Evolutionary conservation across 2,113 vertebrate genomes (phyloP), one percentile per base, ranked within the genome.

Genomic region (Cygnus atratus): DNA sequence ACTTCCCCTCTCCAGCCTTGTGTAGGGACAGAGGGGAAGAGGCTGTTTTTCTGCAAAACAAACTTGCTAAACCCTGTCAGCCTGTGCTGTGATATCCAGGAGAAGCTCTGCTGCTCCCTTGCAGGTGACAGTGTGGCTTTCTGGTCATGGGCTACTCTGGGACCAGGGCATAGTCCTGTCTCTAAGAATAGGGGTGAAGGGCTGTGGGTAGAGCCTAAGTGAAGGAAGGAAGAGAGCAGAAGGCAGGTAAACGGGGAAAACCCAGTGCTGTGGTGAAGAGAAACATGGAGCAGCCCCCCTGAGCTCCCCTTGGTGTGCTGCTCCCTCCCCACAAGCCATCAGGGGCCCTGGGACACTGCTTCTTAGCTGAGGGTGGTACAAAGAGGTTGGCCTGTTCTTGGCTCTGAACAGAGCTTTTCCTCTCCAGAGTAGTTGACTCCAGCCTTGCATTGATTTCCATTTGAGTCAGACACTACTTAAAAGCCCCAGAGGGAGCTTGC

Each of bases 401-500:
- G 52, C 48, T 16, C 22, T 52, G 84, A 50, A 15, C 33, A 2
- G 4, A 46, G 83, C 1, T 85, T 84, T 89, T 54, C 55, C 58
- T 46, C 92, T 85, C 83, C 3, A 11, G 77, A 92, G 80, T 14
- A 37, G 57, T 39, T 88, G 85, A 78, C 70, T 96, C 65, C 37
- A 70, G 88, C 61, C 90, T 92, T 0, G 0, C 54, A 93, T 96
- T 74, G 96, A 97, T 97, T 96, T 96, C 84, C 72, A 50, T 92
- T 96, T 92, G 83, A 96, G 87, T 86, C 94, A 89, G 77, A 90
- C 78, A 33, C 90, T 87, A 83, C 63, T 77, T 87, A 78, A 96
- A 92, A 93, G 84, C 75, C 95, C 92, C 91, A 24, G 76, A 82
- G 96, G 96, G 94, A 96, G 88, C 54, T 81, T 67, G 74, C 78